Conservation (phyloP, 2,797 vertebrate species). For the Zalophus californianus region DNA sequence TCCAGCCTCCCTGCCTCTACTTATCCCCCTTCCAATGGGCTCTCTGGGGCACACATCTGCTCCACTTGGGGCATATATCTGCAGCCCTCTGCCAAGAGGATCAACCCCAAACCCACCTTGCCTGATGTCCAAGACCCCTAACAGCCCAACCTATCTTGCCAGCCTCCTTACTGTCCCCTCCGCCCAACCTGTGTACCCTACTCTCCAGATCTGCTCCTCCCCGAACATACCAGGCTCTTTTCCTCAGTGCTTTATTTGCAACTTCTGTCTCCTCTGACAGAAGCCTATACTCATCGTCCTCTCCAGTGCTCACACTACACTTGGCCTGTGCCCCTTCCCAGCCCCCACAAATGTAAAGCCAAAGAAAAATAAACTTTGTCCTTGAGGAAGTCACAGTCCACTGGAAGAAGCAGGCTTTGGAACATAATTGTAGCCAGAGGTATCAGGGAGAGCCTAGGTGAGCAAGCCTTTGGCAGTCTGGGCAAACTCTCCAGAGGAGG, state of each 20-base stretch:
- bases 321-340: neutral
- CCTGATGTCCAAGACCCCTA: neutral
- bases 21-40: neutral
- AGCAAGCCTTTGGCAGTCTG: neutral
- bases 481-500: neutral
- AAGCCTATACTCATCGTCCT: neutral
- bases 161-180: neutral
- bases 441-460: neutral
- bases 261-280: neutral
- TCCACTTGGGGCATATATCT: neutral
- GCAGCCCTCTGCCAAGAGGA: neutral
- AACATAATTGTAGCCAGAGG: neutral
- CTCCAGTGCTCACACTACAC: neutral
- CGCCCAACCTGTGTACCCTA: neutral
- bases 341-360: neutral
- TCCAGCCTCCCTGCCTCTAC: neutral
- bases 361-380: neutral
- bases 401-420: neutral
- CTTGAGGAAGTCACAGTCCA: neutral
- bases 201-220: neutral
- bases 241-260: neutral
- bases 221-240: neutral
- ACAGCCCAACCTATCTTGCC: neutral
- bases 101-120: neutral
- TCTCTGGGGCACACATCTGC: neutral